Evolutionary conservation across 2,888 invertebrate species (phyloP).

Genomic region (Chironomus tentans): DNA sequence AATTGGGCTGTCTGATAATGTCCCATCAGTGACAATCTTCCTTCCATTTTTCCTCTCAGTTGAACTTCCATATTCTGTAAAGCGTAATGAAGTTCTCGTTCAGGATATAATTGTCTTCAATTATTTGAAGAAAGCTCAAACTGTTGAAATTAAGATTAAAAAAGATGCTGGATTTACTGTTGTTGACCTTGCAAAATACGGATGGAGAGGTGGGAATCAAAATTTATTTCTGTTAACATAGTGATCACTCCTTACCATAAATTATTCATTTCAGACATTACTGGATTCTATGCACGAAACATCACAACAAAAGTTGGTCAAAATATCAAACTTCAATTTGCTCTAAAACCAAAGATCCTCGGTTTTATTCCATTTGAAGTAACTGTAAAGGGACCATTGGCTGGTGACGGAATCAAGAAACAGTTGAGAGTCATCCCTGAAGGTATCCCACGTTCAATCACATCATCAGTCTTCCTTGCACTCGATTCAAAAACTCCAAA

Average conservation of each 20-base stretch:
- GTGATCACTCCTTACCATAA: too few relatives aligned
- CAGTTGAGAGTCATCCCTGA: conserved; percentile 8
- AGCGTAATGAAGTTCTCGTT: background rate
- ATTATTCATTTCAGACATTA: background rate
- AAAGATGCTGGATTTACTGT: background rate
- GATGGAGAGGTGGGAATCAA: background rate
- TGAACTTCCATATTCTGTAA: background rate
- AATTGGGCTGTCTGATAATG: background rate
- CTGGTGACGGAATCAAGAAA: conserved; percentile 10
- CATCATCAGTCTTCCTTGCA: background rate
- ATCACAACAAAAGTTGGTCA: background rate
- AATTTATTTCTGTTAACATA: background rate
- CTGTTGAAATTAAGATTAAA: background rate
- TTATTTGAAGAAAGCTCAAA: background rate
- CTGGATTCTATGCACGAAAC: too few relatives aligned
- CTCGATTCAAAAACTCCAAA: background rate
- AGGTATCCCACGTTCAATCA: background rate
- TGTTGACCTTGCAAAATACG: background rate
- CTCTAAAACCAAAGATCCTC: background rate
- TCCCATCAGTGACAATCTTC: background rate
- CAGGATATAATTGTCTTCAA: background rate
- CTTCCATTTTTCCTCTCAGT: background rate
- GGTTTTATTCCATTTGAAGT: background rate
- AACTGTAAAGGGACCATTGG: background rate
- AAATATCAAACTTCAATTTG: background rate